phyloP scores from a whole-genome alignment of 2,113 vertebrate genomes.

The Vulpes lagopus region DNA sequence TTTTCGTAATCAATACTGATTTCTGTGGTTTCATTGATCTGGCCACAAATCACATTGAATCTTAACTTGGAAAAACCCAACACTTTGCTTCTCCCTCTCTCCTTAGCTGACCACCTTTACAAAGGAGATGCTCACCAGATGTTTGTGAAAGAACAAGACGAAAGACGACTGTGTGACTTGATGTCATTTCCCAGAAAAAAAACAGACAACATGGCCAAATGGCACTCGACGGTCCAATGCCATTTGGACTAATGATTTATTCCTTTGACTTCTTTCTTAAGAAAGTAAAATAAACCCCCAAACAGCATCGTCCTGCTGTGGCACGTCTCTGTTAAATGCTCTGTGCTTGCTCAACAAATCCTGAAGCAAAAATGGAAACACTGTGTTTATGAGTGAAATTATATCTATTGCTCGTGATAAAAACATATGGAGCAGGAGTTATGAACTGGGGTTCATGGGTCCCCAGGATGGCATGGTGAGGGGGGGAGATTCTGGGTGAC shows the following conservation, averaged over 20 bases:
- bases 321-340: background rate
- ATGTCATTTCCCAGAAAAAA: background rate
- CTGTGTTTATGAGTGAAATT: background rate
- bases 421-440: background rate
- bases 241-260: background rate
- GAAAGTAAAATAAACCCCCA: background rate
- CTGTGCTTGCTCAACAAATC: background rate
- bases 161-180: background rate
- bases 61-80: background rate
- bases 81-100: background rate
- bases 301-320: background rate
- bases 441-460: background rate
- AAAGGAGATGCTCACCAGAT: slow-evolving; percentile 20
- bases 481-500: background rate
- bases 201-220: background rate
- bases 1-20: background rate
- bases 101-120: background rate
- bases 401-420: background rate
- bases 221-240: background rate
- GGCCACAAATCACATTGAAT: background rate
- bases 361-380: slow-evolving; percentile 1
- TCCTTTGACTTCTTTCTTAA: background rate
- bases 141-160: background rate
- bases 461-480: no score
- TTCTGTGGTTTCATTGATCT: slow-evolving; percentile 66